Evolutionary conservation across 2,888 invertebrate genomes (phyloP), one percentile per base, ranked within the genome.

Genomic region (Ptychoptera albimana): DNA sequence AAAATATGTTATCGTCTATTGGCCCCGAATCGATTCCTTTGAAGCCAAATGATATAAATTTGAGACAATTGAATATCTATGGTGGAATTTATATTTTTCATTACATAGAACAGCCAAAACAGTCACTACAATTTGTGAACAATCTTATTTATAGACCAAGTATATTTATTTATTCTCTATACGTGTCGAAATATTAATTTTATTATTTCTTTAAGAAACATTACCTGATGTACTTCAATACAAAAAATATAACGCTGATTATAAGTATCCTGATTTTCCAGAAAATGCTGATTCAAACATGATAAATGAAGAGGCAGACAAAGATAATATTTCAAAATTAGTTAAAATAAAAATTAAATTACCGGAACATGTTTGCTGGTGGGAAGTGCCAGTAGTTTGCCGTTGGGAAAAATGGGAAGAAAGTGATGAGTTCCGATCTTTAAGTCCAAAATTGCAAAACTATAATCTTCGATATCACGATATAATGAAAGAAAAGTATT

Each of bases 341-440:
- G n/a, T 38, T n/a, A 38, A 38, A 34, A 32, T 45, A 34, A 42
- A 45, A 32, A 31, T 45, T 1, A 42, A 42, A 13, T n/a, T 45
- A 2, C 16, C 31, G 4, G 45, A 45, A 9, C 38, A 42, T 16
- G 31, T 38, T 11, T 36, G 37, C 30, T 45, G 45, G 45, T 34
- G 13, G 12, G 42, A 45, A 10, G 32, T 10, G 14, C 45, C 45
- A 31, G 23, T 13, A 3, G 45, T 42, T 12, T 45, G 45, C 38
- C 42, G 45, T 14, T 45, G 38, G 38, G 42, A 42, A 10, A n/a
- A 14, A 29, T 42, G 42, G 42, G 42, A 45, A 35, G 45, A 45
- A 15, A 45, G 45, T 32, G 42, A 42, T 6, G 45, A 45, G 8
- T 42, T 45, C 16, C 10, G 12, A 10, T 12, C 29, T n/a, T 32